Evolutionary conservation across 2,113 vertebrate species (phyloP), one percentile per base, ranked within the genome.

Genomic region (Corythoichthys intestinalis): DNA sequence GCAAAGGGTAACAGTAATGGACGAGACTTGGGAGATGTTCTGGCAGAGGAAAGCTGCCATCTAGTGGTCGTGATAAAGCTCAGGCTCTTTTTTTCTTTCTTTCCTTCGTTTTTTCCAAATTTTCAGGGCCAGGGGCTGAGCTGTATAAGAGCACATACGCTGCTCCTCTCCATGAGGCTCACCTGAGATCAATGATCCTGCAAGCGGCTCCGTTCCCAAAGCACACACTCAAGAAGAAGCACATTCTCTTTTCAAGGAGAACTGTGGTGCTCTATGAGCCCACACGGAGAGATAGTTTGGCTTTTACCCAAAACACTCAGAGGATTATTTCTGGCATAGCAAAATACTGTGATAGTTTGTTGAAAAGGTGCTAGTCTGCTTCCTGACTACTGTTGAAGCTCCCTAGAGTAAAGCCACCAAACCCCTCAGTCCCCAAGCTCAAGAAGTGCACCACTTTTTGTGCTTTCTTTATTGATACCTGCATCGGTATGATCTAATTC

Each of bases 1-100:
- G 53, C 20, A 41, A 60, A 60, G 37, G 58, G 41, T 60, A n/a
- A 44, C 17, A 2, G 7, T 44, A 63, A 28, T 41, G 12, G 10
- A 44, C 6, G 61, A 47, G 61, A 62, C 9, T 44, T 44, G 48
- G 13, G 37, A 9, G 15, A 57, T 8, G 62, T 69, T 28, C 17
- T 80, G 71, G 53, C 66, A 86, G 76, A 78, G 66, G 67, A 80
- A 84, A 82, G 77, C 38, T 89, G 88, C 87, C 88, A 87, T 77
- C 88, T 90, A 68, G 72, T 85, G 88, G 86, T 20, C 56, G 0
- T 64, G 2, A 57, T 44, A 39, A 56, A 60, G 54, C 2, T 37
- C 14, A 2, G 49, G 4, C 49, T 46, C 6, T 39, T 10, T 7
- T 41, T 44, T 41, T 3, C 9, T 61, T 44, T 44, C 20, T 11